A percentile compares a stretch with the other conserved stretches of the same genome.
These are phyloP conservation scores for Chironomus striatipennis DNA, from an alignment of 1,140 invertebrate species.

Conservation along the genomic window DNA sequence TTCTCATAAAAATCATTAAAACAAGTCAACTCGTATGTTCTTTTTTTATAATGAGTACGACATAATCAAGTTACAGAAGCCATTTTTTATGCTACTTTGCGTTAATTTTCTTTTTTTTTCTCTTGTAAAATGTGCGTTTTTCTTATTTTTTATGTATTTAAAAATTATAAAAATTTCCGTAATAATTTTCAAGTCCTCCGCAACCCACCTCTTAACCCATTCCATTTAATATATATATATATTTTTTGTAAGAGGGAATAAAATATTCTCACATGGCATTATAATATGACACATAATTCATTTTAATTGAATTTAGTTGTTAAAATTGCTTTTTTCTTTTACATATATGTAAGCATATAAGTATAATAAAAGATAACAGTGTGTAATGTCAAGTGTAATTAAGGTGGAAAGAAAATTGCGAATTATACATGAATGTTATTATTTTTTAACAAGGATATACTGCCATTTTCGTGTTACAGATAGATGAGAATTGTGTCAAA, in stretches of 20 bases:
- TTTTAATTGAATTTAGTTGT: slow-evolving; percentile 24
- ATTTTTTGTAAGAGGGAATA: not conserved
- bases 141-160: too few relatives aligned
- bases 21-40: not conserved
- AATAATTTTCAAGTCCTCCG: not conserved
- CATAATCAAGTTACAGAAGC: slow-evolving; percentile 12
- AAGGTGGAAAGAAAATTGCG: slow-evolving; percentile 5
- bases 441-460: slow-evolving; percentile 2
- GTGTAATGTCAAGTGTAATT: slow-evolving; percentile 20
- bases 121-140: slow-evolving; percentile 3
- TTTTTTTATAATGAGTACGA: not conserved
- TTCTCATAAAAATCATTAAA: not conserved
- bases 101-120: not conserved
- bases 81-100: not conserved
- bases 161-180: too few relatives aligned
- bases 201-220: not conserved
- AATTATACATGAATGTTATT: slow-evolving; percentile 16
- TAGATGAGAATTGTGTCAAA: not conserved
- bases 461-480: not conserved
- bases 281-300: slow-evolving; percentile 19
- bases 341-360: not conserved
- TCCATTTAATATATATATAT: not conserved
- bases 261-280: slow-evolving; percentile 16
- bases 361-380: slow-evolving; percentile 1
- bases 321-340: slow-evolving; percentile 17